Evolutionary conservation across 2,888 invertebrate genomes (phyloP), one percentile per base, ranked within the genome.

Genomic region (Theretra japonica): DNA sequence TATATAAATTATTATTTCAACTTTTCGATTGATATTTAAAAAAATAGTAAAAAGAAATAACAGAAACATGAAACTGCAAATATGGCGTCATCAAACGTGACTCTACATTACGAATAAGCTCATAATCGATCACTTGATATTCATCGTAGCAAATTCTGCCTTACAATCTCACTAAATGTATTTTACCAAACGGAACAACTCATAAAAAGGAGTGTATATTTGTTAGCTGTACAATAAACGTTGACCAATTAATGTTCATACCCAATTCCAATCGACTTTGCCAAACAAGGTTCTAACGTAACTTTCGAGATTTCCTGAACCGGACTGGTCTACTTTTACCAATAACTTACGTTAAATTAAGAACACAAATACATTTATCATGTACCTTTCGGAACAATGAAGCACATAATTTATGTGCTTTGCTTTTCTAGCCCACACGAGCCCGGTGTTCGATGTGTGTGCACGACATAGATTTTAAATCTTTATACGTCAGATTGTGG

Each of bases 391-490:
- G 83, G 86, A 89, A 91, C 89, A 90, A 89, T 89, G 85, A 86
- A 83, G 77, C 77, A 77, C 80, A 83, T 88, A 85, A 90, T 90
- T 90, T 88, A 90, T 90, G 84, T 84, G 79, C 79, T 83, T 73
- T 76, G 86, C 86, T 86, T 86, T 88, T 86, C 83, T 88, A 84
- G 85, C 90, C 90, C 89, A 91, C 90, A 88, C 88, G 85, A 85
- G 85, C 80, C 82, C 82, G 81, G 81, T 86, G 86, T 85, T 83
- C 81, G 83, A 85, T 86, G 88, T 85, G 88, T 85, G 85, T 86
- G 87, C 83, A 83, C 87, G 86, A 88, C 86, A 88, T 88, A 85
- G 83, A 87, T 89, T 89, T 89, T 86, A 87, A 86, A 85, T 86
- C 84, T 86, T 86, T 84, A 88, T 88, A 85, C 72, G 75, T 81